Evolutionary conservation across 2,113 vertebrate species (phyloP), one percentile per base, ranked within the genome.

Genomic region (Orcinus orca): DNA sequence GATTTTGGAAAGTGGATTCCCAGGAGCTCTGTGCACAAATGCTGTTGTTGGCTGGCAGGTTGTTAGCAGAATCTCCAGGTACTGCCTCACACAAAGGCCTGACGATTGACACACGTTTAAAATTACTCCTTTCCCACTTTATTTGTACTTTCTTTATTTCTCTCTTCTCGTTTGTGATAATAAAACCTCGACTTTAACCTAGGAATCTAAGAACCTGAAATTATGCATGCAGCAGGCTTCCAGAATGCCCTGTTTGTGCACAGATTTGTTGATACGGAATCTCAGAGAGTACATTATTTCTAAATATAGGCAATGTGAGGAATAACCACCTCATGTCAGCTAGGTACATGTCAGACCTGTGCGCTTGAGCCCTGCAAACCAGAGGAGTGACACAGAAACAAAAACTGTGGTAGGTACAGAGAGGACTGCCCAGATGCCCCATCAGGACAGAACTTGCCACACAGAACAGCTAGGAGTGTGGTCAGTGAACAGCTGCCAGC

Each of bases 11-110:
- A 96, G 81, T 36, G 20, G n/a, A 91, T 73, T 76, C 55, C 50
- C 94, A 88, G 90, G 95, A 98, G 17, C 44, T 79, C 60, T 79
- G 50, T 63, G 63, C 0, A 0, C 58, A 98, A 96, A 93, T 87
- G 55, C 55, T 80, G 8, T 60, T 97, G 96, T 91, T 97, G 97
- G 60, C 81, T 93, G 81, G 97, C n/a, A 92, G 92, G 65, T 92
- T 91, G 31, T 53, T 15, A 94, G 33, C 14, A 70, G n/a, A 97
- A 97, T 90, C 92, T 60, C 81, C 13, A 26, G 12, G 15, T 67
- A 17, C 18, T 3, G 12, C 0, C 0, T 68, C 95, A 90, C 60
- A 50, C 29, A 85, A 87, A 96, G 62, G 10, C 68, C 73, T 82
- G 88, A 85, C 60, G 33, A 97, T 82, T 88, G 89, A 87, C 70